phyloP scores from a whole-genome alignment of 2,113 vertebrate genomes.

The Corapipo altera region DNA sequence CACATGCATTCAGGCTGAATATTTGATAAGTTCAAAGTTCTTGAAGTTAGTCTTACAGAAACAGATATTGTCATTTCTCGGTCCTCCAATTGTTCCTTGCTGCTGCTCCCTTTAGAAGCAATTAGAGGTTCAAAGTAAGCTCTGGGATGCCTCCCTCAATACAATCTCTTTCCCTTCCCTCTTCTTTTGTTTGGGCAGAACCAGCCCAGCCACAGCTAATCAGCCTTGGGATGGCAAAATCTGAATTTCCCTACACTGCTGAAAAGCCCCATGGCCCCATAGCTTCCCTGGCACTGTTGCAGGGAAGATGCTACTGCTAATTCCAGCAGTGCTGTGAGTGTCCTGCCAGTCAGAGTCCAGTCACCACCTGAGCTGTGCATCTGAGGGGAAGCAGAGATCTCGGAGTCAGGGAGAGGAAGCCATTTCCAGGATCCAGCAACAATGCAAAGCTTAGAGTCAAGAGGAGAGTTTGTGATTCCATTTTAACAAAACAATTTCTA shows the following conservation, averaged over 20 bases:
- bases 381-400: not conserved
- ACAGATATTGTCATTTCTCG: not conserved
- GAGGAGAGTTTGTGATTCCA: not conserved
- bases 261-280: not conserved
- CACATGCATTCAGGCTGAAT: not conserved
- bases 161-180: not conserved
- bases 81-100: not conserved
- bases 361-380: not conserved
- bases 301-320: not conserved
- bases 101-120: not conserved
- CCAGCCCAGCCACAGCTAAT: not conserved
- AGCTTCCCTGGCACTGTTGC: not conserved
- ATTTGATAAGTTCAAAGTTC: not conserved
- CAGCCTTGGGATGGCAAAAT: not conserved
- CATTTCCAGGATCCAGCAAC: not conserved
- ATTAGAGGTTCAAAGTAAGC: not conserved
- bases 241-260: not conserved
- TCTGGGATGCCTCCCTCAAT: not conserved
- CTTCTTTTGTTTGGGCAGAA: not conserved
- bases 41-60: not conserved
- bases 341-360: not conserved
- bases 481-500: not conserved
- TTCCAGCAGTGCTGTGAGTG: not conserved
- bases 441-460: not conserved
- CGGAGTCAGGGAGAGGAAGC: fast-evolving